Conservation (phyloP, 2,797 vertebrate species). For the Numenius phaeopus region DNA sequence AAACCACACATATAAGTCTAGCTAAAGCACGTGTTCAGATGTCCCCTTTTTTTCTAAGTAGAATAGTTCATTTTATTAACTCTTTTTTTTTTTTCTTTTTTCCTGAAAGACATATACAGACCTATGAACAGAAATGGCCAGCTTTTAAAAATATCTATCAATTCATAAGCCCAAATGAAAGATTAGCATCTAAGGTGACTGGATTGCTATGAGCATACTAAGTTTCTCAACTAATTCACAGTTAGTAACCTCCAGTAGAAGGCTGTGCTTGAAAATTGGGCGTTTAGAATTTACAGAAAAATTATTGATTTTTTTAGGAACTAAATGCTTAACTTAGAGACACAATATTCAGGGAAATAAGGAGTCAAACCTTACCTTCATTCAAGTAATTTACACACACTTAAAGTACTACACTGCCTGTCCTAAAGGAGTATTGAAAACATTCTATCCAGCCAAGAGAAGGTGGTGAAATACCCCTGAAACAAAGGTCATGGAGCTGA, state of each 20-base stretch:
- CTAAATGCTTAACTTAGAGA: background rate
- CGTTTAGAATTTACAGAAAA: background rate
- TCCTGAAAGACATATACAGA: background rate
- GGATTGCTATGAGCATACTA: background rate
- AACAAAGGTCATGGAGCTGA: background rate
- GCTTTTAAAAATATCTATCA: fast-evolving
- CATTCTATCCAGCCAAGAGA: background rate
- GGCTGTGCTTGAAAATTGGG: background rate
- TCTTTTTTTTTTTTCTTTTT: background rate
- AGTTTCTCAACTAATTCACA: background rate
- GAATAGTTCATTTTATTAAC: background rate
- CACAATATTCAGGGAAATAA: background rate
- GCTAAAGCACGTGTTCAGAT: background rate
- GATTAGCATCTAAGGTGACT: background rate
- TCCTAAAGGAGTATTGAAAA: background rate
- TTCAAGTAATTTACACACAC: background rate
- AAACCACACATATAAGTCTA: background rate
- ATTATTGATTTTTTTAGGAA: background rate
- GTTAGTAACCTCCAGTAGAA: background rate
- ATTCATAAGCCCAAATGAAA: background rate
- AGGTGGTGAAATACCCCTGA: background rate
- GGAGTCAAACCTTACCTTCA: background rate
- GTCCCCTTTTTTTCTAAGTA: background rate
- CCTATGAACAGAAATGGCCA: background rate
- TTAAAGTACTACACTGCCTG: background rate